Evolutionary conservation across 2,113 vertebrate species (phyloP), one percentile per base, ranked within the genome.

Genomic region (Solea senegalensis): DNA sequence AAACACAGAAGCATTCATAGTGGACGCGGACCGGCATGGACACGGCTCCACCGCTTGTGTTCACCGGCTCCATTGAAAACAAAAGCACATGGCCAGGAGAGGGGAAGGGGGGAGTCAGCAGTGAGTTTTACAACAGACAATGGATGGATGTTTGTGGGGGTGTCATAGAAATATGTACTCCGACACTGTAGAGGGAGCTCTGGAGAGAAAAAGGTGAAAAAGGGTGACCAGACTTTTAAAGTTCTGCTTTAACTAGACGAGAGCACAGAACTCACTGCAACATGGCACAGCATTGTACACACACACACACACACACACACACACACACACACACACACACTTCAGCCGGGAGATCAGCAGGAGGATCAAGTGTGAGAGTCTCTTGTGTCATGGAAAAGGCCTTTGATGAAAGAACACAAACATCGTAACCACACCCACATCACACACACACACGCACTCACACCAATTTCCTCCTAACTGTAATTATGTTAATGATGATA

Each of bases 341-440:
- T 84, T 80, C 65, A 81, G 74, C 69, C 15, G 27, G 46, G 63
- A 88, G 85, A 88, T 89, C 88, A 86, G 82, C 72, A 74, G 74
- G 67, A 77, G 77, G 84, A 81, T 89, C 84, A 88, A 89, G 82
- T 85, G 78, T 79, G 34, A 84, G 85, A 86, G 57, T 84, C 83
- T 88, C 86, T 69, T 53, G 81, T 79, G 83, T 82, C 74, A 78
- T 80, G 21, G 72, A 78, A 81, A 83, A 85, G 66, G 77, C 67
- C 89, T 89, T 91, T 89, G 89, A 88, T 86, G 86, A 84, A 21
- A 56, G 64, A 83, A 86, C 69, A 86, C 81, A 87, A 88, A 88
- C 83, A 88, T 62, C 7, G 66, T 70, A 80, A 82, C 72, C 82
- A 78, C 82, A 76, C 78, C 63, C 78, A 78, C 72, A 76, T 45